Evolutionary conservation across 2,888 invertebrate species (phyloP).

Genomic region (Drosophila mulleri): DNA sequence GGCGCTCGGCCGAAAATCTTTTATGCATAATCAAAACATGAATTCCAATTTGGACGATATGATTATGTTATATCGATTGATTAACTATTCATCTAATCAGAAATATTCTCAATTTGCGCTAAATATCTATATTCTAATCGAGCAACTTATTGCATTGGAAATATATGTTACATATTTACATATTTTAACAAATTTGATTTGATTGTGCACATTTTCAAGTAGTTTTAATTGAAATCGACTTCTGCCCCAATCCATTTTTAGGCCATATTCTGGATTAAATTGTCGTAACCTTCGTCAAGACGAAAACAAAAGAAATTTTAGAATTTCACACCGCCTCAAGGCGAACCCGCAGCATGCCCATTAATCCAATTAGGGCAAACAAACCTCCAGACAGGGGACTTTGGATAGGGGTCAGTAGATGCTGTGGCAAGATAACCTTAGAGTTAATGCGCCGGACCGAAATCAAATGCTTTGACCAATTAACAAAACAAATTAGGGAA

Average conservation of each 20-base stretch:
- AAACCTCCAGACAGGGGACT: slow-evolving; percentile 9
- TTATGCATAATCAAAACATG: slow-evolving; percentile 3
- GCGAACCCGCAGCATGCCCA: slow-evolving; percentile 46
- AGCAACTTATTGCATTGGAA: not conserved
- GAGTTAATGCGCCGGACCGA: slow-evolving; percentile 20
- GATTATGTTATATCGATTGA: not conserved
- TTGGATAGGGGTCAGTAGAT: slow-evolving; percentile 2
- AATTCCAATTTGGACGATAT: not conserved
- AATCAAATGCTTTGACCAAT: slow-evolving; percentile 46
- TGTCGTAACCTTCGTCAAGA: not conserved
- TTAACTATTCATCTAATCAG: not conserved
- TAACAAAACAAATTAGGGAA: slow-evolving; percentile 19
- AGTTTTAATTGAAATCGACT: not conserved
- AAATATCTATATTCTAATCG: too few species aligned
- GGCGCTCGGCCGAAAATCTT: slow-evolving; percentile 11
- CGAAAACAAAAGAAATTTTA: slow-evolving; percentile 13
- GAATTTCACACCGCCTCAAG: slow-evolving; percentile 44
- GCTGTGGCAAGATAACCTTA: not conserved
- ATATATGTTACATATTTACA: too few species aligned
- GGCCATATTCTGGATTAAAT: not conserved
- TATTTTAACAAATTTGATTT: too few species aligned
- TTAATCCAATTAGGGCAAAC: slow-evolving; percentile 69
- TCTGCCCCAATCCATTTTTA: not conserved
- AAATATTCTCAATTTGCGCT: too few species aligned
- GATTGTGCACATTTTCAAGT: not conserved